Evolutionary conservation across 2,888 invertebrate genomes (phyloP).

Genomic region (Sesamia inferens): DNA sequence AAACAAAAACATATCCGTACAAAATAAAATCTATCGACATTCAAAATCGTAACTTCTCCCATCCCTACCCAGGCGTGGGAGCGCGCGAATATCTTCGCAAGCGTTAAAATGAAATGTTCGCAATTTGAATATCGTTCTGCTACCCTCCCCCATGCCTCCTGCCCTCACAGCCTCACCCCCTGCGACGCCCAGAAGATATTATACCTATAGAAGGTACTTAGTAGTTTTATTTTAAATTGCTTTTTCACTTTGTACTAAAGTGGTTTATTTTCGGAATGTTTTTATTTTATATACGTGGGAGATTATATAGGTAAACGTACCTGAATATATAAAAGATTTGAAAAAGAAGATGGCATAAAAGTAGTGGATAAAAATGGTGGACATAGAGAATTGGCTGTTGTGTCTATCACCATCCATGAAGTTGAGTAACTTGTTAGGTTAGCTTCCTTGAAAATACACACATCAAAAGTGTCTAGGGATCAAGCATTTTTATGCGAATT

Average conservation of each 20-base stretch:
- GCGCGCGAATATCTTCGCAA: constrained; percentile 89
- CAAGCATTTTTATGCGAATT: too few relatives aligned
- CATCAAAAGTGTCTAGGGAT: too few relatives aligned
- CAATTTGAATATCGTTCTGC: constrained; percentile 88
- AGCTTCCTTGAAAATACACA: background rate
- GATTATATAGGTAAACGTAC: background rate
- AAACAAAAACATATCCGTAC: background rate
- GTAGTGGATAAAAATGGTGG: too few relatives aligned
- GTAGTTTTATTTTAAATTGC: constrained; percentile 59
- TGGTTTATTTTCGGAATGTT: constrained; percentile 24
- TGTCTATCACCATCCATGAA: background rate
- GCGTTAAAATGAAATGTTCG: constrained; percentile 90
- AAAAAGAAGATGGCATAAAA: background rate
- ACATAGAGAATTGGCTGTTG: too few relatives aligned
- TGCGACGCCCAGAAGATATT: constrained; percentile 35
- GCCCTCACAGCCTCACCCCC: constrained; percentile 36
- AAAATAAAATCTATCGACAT: constrained; percentile 27
- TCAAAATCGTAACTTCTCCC: constrained; percentile 38
- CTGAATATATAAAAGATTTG: background rate
- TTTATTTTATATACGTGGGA: background rate
- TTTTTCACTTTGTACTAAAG: constrained; percentile 32
- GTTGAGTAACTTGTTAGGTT: too few relatives aligned
- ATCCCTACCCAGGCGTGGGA: constrained; percentile 82
- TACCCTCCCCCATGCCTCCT: constrained; percentile 52
- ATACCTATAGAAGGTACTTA: constrained; percentile 35